phyloP scores from a whole-genome alignment of 2,797 vertebrate genomes.

The Gadopsis marmoratus region DNA sequence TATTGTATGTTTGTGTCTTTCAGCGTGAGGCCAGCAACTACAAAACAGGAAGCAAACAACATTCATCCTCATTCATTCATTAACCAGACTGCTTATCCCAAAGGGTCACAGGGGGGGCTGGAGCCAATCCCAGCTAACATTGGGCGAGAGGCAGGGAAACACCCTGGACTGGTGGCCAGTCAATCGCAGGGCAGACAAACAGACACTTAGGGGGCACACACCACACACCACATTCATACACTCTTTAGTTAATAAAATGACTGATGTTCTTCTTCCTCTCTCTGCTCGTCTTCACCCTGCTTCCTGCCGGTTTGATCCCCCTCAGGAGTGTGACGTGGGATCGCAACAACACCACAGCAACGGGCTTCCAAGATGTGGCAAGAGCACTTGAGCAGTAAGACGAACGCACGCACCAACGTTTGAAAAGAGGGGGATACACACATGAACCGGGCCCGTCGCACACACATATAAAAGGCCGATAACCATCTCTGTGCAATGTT shows the following conservation, averaged over 20 bases:
- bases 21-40: neutral
- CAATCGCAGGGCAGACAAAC: no score
- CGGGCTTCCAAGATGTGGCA: constrained; percentile 92
- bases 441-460: constrained; percentile 41
- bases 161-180: no score
- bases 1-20: neutral
- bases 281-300: constrained; percentile 47
- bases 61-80: no score
- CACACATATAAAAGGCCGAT: constrained; percentile 50
- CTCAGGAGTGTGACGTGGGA: constrained; percentile 93
- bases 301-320: constrained; percentile 51
- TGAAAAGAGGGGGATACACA: constrained; percentile 43
- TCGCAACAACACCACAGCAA: constrained; percentile 90
- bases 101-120: no score
- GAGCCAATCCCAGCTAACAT: no score
- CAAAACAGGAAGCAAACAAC: constrained; percentile 1
- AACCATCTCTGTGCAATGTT: constrained; percentile 60
- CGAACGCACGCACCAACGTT: constrained; percentile 24
- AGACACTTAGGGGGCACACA: no score
- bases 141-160: no score
- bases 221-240: no score
- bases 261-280: constrained; percentile 45
- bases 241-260: constrained; percentile 7
- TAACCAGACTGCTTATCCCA: no score
- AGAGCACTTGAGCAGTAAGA: constrained; percentile 93